Base-by-base conservation (phyloP, 2,797 vertebrate species). In the Ceyx erithaca region DNA sequence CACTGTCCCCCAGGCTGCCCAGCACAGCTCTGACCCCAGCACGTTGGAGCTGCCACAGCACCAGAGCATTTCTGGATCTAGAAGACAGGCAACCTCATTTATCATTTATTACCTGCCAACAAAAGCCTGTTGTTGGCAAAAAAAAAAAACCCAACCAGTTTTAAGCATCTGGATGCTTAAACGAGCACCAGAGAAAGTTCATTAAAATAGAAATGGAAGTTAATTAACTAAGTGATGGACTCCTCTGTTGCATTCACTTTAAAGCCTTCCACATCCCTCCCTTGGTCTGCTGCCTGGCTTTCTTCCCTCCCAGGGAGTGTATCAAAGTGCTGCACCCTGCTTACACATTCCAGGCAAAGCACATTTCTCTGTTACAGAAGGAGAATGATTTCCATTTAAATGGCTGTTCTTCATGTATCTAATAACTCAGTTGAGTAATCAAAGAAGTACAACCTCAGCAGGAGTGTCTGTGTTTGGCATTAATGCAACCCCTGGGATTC, bases 151-250 rank as follows among this genome's bases (percentile, higher is more conserved):
- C 52, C 12, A n/a, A 52, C 35, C 6, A 71, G 31, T 68, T 82
- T 62, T 40, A 75, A 88, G 71, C 75, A 94, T 89, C 90, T 64
- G 76, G 80, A 83, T 79, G 43, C 45, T 76, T 87, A 92, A 91
- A 83, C 45, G 63, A 91, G 68, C 78, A 90, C 54, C 89, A 92
- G 89, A 91, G 87, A 89, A 93, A 93, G 75, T 92, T 95, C 83
- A 95, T 93, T 96, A 96, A 91, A 93, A 85, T 6, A 90, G 54
- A 94, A 95, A 94, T 73, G 80, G 89, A 81, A 94, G 95, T 91
- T 96, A 95, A 96, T 90, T 93, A 96, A 94, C 73, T 87, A 96
- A 77, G 52, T 33, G 33, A 72, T 72, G 77, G 73, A 48, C 73
- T 70, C 40, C 37, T 71, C 41, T 61, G 40, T 59, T 89, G 31